Evolutionary conservation across 2,113 vertebrate species (phyloP), one percentile per base, ranked within the genome.

Genomic region (Xenopus tropicalis): DNA sequence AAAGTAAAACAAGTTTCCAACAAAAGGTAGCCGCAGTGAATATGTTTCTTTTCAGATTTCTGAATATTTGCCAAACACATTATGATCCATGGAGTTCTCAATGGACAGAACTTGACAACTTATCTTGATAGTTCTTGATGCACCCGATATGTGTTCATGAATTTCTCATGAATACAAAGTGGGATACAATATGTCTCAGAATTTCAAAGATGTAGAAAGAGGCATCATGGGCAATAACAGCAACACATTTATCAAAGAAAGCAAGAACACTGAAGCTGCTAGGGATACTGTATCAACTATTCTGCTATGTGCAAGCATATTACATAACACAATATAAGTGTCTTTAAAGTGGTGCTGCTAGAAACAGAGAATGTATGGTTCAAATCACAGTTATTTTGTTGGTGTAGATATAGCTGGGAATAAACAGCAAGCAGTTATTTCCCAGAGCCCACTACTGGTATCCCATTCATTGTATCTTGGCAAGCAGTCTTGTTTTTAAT

Each of bases 151-250:
- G 43, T 51, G 23, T 24, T 67, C 42, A 74, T 67, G 42, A 67
- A 67, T 74, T 48, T 51, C 19, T 67, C 43, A 67, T 74, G 19
- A 74, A 57, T 61, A 74, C 72, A 74, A 74, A 74, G 65, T 29
- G 56, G 52, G 22, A 37, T 59, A 29, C 37, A 66, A 52, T 29
- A 58, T 29, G 61, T 59, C 29, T 66, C 4, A 48, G 58, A 73
- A 20, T 43, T 54, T 66, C 43, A 52, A 52, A 63, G 62, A 37
- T 66, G 71, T 17, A 65, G 25, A 66, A 56, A 21, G 42, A 68
- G 23, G 4, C 10, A 37, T 37, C 29, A 37, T 37, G 29, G 29
- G 29, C 29, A 37, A 37, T 37, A 37, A 17, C 14, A 56, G 20
- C n/a, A 44, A 8, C 1, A 65, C 54, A 23, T 48, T 48, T 62